Percentiles rank a stretch among this genome's conserved stretches.
These are phyloP conservation scores for Sebastes variabilis DNA, from an alignment of 2,797 vertebrate species.

Conservation along the genomic window DNA sequence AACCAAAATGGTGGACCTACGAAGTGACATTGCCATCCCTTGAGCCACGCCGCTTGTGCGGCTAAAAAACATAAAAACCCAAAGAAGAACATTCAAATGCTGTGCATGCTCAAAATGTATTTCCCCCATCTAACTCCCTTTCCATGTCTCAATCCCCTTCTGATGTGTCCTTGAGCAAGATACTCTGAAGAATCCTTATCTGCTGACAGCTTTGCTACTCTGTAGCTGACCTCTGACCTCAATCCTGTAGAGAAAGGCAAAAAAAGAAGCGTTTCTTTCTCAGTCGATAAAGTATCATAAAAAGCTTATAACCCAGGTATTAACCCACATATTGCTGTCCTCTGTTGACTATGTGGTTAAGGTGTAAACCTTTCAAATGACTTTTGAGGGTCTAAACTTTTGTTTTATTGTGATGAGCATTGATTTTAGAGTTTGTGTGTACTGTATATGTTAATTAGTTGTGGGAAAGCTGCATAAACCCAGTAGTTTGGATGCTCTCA, in stretches of 20 bases:
- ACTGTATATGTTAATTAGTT: neutral
- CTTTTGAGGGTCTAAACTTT: neutral
- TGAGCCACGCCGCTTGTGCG: neutral
- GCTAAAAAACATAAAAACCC: too few species aligned
- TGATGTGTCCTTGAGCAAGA: constrained; percentile 34
- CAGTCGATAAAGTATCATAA: constrained; percentile 5
- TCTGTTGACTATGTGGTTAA: neutral
- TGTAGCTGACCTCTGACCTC: constrained; percentile 8
- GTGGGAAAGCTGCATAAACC: neutral
- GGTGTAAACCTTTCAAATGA: neutral
- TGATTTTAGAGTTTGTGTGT: neutral
- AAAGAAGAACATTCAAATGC: neutral
- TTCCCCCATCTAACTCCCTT: neutral
- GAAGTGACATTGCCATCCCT: neutral
- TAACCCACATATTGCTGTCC: constrained; percentile 9
- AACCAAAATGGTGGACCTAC: neutral
- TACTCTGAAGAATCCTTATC: neutral
- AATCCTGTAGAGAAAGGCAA: neutral
- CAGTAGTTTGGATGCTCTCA: neutral
- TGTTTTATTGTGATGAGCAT: neutral
- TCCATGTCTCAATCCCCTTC: neutral
- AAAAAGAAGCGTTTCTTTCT: neutral
- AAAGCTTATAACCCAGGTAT: neutral
- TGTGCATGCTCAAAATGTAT: neutral
- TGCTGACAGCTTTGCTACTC: neutral